phyloP scores from a whole-genome alignment of 1,140 invertebrate genomes.

The Pachypeltis micranthus region DNA sequence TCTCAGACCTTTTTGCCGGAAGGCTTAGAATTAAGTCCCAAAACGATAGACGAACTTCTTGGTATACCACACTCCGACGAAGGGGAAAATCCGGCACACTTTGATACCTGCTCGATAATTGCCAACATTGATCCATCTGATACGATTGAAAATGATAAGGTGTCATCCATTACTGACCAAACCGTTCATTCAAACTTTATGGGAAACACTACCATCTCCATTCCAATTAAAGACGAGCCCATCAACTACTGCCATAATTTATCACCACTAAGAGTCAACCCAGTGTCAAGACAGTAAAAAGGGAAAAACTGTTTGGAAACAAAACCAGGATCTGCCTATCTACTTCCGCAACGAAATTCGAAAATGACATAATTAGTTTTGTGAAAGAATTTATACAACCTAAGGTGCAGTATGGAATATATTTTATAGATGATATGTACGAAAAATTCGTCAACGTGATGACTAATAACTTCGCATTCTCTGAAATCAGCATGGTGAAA shows the following conservation, averaged over 20 bases:
- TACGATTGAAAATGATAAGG: not conserved
- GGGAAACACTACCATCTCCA: not conserved
- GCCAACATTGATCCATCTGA: not conserved
- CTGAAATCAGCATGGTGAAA: not conserved
- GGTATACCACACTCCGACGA: not conserved
- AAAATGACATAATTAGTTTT: not conserved
- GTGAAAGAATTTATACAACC: not conserved
- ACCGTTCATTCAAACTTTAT: not conserved
- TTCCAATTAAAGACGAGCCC: not conserved
- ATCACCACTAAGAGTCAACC: not conserved
- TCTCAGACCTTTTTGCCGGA: not conserved
- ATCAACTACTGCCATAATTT: not conserved
- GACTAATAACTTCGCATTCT: not conserved
- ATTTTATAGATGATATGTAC: not conserved
- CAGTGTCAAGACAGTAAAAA: not conserved
- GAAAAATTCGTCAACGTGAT: not conserved
- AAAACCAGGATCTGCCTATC: not conserved
- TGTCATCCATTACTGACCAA: not conserved
- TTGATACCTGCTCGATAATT: not conserved
- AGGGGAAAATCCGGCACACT: not conserved
- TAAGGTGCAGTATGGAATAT: not conserved
- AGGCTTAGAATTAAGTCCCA: not conserved
- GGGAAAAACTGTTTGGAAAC: not conserved
- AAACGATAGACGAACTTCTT: not conserved
- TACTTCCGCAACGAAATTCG: not conserved